Base-by-base conservation (phyloP, 2,888 invertebrate species). In the Cactoblastis cactorum region DNA sequence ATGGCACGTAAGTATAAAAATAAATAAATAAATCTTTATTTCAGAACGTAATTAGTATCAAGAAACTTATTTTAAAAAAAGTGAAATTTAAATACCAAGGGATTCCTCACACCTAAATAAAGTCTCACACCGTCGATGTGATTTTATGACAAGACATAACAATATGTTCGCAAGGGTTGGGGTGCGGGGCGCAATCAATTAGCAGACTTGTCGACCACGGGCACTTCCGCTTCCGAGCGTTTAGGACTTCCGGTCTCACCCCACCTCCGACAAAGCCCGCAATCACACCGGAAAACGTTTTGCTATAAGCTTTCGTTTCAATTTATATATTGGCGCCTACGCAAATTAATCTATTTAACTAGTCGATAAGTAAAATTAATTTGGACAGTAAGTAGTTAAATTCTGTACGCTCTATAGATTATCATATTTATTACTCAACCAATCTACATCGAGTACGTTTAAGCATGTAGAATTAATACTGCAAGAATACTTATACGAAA, bases 161-260 rank as follows among this genome's bases (percentile, higher is more conserved):
- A 41, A 49, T 41, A 34, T 69, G 65, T 69, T 69, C 64, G 57
- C 67, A 69, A 80, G 79, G 80, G 83, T 78, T 77, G 70, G 66
- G 68, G 64, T 12, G 17, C 11, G 58, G 71, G 77, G 75, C 65
- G 66, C 83, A 87, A 86, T 89, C 87, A 88, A 89, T 89, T 89
- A 88, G 80, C 71, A 71, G 65, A 72, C 74, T 77, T 53, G 54
- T 80, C 74, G 74, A 79, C 76, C 74, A 73, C 72, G 74, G 80
- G 74, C 74, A 78, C 80, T 85, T 85, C 86, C 86, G 84, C 70
- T 83, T 83, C 83, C 83, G 82, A 83, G 74, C 82, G 83, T 85
- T 85, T 85, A 86, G 80, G 74, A 80, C 84, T 80, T 88, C 87
- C 87, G 85, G 75, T 69, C 67, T 53, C 62, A 59, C 48, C 59